Evolutionary conservation across 2,797 vertebrate species (phyloP).

Genomic region (Halcyon badia): DNA sequence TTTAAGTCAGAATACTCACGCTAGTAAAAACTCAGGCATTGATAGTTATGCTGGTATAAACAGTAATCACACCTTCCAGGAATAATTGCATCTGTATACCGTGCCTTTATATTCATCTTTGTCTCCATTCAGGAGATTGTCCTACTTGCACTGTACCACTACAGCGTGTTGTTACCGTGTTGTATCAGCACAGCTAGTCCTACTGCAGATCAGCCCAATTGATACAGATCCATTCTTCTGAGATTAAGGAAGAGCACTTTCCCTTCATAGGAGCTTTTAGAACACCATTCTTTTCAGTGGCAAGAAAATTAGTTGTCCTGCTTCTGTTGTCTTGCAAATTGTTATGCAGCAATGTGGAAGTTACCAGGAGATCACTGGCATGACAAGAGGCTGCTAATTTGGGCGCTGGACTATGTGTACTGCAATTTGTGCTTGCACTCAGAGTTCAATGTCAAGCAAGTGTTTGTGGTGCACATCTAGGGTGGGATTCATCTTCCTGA

Average conservation of each 20-base stretch:
- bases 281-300: not conserved
- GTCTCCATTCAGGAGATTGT: not conserved
- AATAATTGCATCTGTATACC: not conserved
- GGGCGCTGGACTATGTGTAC: not conserved
- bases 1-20: not conserved
- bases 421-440: not conserved
- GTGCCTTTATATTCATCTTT: not conserved
- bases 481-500: not conserved
- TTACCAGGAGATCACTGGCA: not conserved
- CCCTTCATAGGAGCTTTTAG: not conserved
- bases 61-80: not conserved
- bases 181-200: not conserved
- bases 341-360: not conserved
- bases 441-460: not conserved
- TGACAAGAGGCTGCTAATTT: not conserved
- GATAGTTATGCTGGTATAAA: not conserved
- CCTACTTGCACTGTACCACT: not conserved
- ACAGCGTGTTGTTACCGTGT: not conserved
- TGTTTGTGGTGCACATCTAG: not conserved
- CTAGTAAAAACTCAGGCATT: not conserved
- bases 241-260: not conserved
- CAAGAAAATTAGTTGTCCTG: not conserved
- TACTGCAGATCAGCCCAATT: not conserved
- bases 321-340: not conserved
- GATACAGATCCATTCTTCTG: rapidly evolving